Conservation (phyloP, 1,140 invertebrate species). For the Nephila pilipes region DNA sequence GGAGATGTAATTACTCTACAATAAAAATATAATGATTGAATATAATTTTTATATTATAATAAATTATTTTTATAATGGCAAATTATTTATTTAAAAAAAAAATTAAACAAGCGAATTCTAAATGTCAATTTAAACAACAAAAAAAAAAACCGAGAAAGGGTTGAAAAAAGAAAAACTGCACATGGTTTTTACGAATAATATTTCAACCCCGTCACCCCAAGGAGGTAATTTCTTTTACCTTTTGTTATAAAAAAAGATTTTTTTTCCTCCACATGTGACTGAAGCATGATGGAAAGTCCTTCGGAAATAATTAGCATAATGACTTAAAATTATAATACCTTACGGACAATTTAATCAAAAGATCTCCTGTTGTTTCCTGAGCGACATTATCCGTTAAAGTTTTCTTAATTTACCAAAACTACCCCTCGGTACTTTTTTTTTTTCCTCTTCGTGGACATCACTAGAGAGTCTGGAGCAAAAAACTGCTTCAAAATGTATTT, state of each 20-base stretch:
- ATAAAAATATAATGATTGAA: no score
- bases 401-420: constrained; percentile 72
- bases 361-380: constrained; percentile 51
- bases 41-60: no score
- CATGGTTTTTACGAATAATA: not conserved
- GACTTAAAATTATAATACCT: constrained; percentile 72
- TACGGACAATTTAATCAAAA: constrained; percentile 71
- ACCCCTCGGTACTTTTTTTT: not conserved
- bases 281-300: constrained; percentile 30
- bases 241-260: not conserved
- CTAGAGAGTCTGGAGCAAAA: not conserved
- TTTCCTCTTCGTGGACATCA: not conserved
- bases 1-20: no score
- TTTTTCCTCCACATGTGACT: not conserved
- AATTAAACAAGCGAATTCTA: not conserved
- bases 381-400: constrained; percentile 59
- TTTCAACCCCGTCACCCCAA: not conserved
- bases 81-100: no score
- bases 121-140: not conserved
- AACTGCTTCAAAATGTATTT: constrained; percentile 25
- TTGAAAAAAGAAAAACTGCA: not conserved
- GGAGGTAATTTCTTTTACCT: not conserved
- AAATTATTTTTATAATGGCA: no score
- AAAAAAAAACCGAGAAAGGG: no score
- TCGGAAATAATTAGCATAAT: constrained; percentile 72